phyloP scores from a whole-genome alignment of 2,888 invertebrate species.

The Orchestes rusci region DNA sequence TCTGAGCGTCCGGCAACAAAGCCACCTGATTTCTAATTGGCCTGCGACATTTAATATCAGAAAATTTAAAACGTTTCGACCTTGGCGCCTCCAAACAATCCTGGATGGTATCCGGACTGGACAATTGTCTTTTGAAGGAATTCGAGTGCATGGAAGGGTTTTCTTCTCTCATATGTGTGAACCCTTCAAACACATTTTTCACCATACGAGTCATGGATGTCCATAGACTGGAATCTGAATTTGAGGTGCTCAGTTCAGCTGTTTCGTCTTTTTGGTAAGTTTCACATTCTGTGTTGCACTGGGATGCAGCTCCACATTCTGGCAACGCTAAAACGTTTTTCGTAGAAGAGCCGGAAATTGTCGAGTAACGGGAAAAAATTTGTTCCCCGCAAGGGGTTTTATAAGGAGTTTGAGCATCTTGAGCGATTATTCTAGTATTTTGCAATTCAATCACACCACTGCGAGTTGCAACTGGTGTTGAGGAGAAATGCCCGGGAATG shows the following conservation, averaged over 20 bases:
- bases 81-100: conserved; percentile 23
- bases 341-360: too few species aligned
- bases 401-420: conserved; percentile 14
- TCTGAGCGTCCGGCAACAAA: too few species aligned
- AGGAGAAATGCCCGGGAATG: conserved; percentile 24
- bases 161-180: conserved; percentile 6
- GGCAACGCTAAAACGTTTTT: too few species aligned
- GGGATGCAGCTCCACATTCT: too few species aligned
- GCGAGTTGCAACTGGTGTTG: conserved; percentile 23
- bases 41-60: conserved; percentile 36
- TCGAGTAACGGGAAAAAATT: conserved; percentile 1
- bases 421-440: conserved; percentile 10
- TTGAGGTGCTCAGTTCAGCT: too few species aligned
- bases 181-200: conserved; percentile 27
- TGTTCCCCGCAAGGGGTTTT: conserved; percentile 16
- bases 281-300: too few species aligned
- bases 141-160: background rate
- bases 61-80: conserved; percentile 34
- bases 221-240: conserved; percentile 28
- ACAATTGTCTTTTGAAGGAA: conserved; percentile 20
- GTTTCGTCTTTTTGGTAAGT: too few species aligned
- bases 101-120: conserved; percentile 13
- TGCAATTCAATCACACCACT: conserved; percentile 8
- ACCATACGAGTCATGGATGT: conserved; percentile 32
- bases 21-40: conserved; percentile 29